A percentile compares a stretch with the other conserved stretches of the same genome.
phyloP scores from a whole-genome alignment of 2,113 vertebrate species.

The Leucoraja erinaceus region DNA sequence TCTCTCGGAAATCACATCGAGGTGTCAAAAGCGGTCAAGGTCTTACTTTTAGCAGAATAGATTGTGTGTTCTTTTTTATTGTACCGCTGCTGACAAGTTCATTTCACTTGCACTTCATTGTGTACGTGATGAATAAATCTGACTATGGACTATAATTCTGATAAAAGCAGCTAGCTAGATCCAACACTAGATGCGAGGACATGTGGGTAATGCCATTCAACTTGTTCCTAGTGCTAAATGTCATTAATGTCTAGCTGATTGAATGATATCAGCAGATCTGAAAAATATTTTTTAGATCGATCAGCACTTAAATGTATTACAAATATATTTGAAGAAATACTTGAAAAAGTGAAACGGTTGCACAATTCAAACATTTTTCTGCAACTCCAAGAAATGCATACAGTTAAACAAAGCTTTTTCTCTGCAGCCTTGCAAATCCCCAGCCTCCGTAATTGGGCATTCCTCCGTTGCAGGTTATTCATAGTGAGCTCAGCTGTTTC shows the following conservation, averaged over 20 bases:
- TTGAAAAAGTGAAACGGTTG: background rate
- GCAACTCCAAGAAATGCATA: background rate
- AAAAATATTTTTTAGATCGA: background rate
- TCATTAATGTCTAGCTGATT: background rate
- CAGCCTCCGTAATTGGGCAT: background rate
- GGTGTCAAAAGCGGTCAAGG: too few species aligned
- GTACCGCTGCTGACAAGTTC: too few species aligned
- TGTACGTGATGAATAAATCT: too few species aligned
- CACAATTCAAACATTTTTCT: background rate
- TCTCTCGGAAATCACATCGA: too few species aligned
- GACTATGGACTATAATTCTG: background rate
- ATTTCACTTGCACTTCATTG: too few species aligned
- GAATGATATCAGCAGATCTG: background rate
- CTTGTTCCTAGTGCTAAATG: background rate
- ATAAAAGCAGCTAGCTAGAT: background rate
- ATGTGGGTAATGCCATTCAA: background rate
- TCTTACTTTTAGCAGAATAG: too few species aligned
- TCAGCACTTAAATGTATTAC: background rate
- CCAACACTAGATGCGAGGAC: background rate
- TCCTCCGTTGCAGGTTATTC: background rate
- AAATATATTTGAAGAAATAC: background rate
- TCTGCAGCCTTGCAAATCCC: background rate
- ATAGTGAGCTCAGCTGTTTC: background rate
- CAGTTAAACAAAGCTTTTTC: background rate
- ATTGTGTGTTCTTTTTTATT: too few species aligned